Percentiles rank a stretch among this genome's conserved stretches.
These are phyloP conservation scores for Pseudobourletiella spinata DNA, from an alignment of 1,140 invertebrate genomes.

Conservation along the genomic window DNA sequence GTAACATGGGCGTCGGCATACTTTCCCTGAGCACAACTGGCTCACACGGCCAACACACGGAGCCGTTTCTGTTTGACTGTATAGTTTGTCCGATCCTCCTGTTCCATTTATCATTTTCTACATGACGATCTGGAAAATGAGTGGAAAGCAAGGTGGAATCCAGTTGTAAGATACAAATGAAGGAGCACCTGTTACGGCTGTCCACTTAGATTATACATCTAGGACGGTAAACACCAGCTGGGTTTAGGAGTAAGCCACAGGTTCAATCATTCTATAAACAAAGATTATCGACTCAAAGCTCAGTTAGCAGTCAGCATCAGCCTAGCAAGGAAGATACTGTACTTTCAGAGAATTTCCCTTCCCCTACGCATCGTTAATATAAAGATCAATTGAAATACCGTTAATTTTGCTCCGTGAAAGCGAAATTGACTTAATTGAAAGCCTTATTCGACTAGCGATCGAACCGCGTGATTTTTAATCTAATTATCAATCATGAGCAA, in stretches of 20 bases:
- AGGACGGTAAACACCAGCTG: neutral
- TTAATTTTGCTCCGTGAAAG: too few species aligned
- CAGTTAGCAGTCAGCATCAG: neutral
- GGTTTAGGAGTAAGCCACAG: neutral
- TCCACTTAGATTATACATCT: too few species aligned
- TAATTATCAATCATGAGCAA: neutral
- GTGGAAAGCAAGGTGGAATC: neutral
- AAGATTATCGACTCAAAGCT: neutral
- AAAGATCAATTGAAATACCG: neutral
- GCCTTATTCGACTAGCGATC: neutral
- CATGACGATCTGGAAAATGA: neutral
- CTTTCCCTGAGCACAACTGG: neutral
- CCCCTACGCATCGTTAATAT: neutral
- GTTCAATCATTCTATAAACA: neutral
- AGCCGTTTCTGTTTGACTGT: too few species aligned
- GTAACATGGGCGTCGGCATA: neutral
- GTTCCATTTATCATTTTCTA: neutral
- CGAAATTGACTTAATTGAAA: neutral
- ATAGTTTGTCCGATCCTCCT: neutral
- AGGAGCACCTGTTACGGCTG: neutral
- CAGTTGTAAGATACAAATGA: neutral
- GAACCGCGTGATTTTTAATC: neutral
- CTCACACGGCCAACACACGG: too few species aligned
- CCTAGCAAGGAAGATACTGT: neutral
- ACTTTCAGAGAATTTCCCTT: neutral